Conservation (phyloP, 30 jellyfish, hydroid and myxozoan species). For the Mastigias papua region DNA sequence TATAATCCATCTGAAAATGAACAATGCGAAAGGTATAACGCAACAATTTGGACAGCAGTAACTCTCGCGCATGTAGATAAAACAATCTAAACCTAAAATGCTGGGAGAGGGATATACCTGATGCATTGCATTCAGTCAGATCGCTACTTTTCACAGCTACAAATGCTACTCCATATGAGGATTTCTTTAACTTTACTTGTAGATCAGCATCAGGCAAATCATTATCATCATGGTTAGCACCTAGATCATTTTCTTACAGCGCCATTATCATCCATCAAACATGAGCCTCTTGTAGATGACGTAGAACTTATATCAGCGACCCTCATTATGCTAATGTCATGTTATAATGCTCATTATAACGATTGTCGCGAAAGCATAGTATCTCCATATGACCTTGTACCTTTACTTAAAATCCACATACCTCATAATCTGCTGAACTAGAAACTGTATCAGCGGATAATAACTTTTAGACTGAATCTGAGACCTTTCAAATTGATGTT, state of each 20-base stretch:
- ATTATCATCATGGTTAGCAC: constrained; percentile 62
- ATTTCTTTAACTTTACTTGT: constrained; percentile 15
- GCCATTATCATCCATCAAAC: constrained; percentile 35
- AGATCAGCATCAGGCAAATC: constrained; percentile 26
- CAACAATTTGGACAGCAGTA: constrained; percentile 48
- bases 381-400: neutral
- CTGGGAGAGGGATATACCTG: constrained; percentile 47
- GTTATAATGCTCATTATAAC: neutral
- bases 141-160: constrained; percentile 54
- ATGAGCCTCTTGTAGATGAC: constrained; percentile 46
- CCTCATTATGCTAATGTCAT: neutral
- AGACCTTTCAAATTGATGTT: neutral
- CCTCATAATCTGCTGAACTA: neutral
- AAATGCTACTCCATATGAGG: constrained; percentile 49
- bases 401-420: neutral
- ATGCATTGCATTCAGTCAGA: constrained; percentile 47
- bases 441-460: neutral
- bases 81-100: neutral
- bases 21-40: constrained; percentile 50
- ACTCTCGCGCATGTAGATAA: constrained; percentile 3
- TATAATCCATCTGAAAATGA: constrained; percentile 45
- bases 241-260: constrained; percentile 47
- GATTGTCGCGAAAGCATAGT: neutral
- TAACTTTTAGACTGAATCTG: neutral
- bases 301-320: neutral